Conservation (phyloP, 2,888 invertebrate genomes). For the Pogonocherus hispidulus region DNA sequence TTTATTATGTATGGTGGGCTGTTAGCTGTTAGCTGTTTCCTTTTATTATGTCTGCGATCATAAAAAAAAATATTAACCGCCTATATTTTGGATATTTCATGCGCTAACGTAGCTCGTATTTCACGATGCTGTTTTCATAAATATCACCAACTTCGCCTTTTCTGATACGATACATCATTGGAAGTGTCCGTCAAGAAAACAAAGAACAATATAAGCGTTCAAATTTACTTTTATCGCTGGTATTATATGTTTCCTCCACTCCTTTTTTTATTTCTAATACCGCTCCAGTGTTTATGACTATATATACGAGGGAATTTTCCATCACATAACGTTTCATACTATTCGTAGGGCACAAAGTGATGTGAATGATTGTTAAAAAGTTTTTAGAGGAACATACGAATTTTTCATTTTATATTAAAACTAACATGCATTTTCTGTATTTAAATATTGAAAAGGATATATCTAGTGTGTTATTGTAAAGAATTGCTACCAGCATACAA, state of each 20-base stretch:
- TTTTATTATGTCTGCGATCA: background rate
- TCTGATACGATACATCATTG: background rate
- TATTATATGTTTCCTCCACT: background rate
- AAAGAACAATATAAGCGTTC: background rate
- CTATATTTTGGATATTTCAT: background rate
- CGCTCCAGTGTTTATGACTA: background rate
- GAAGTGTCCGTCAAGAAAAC: background rate
- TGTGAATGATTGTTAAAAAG: too few relatives aligned
- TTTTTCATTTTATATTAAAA: too few relatives aligned
- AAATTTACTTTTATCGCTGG: background rate
- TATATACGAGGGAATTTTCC: background rate
- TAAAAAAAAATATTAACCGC: conserved; percentile 3
- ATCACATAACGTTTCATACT: background rate
- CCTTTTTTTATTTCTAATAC: background rate
- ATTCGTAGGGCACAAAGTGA: too few relatives aligned
- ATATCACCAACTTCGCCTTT: background rate
- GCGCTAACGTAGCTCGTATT: background rate
- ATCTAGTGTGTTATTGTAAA: too few relatives aligned
- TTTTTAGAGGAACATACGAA: too few relatives aligned
- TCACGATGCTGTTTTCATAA: background rate
- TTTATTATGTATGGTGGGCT: background rate
- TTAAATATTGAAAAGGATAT: too few relatives aligned
- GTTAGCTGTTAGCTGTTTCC: background rate
- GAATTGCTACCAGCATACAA: too few relatives aligned
- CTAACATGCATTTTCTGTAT: too few relatives aligned